Percentiles rank a stretch among this genome's conserved stretches.
These are phyloP conservation scores for Peromyscus melanophrys DNA, from an alignment of 2,797 vertebrate genomes.

Conservation along the genomic window DNA sequence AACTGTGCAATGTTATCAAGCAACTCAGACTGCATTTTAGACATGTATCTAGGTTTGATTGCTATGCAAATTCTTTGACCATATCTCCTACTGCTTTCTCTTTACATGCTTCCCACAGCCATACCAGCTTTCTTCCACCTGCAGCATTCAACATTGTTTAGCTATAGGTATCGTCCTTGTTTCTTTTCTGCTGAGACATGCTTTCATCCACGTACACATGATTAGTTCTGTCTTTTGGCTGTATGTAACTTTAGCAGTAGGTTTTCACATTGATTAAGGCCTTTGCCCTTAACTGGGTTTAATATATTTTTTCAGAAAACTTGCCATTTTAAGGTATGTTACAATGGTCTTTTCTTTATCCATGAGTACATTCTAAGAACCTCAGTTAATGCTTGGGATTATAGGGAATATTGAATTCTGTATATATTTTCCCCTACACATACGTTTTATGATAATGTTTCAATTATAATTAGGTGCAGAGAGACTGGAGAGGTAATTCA, in stretches of 20 bases:
- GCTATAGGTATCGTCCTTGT: neutral
- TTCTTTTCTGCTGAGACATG: neutral
- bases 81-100: neutral
- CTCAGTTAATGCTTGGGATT: neutral
- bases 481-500: too few relatives aligned
- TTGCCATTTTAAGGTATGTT: neutral
- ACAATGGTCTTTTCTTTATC: neutral
- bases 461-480: neutral
- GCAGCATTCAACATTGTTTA: neutral
- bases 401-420: neutral
- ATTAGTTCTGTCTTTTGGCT: neutral
- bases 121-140: neutral
- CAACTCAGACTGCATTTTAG: neutral
- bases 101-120: neutral
- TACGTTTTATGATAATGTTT: neutral
- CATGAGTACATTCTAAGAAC: neutral
- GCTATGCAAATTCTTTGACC: neutral
- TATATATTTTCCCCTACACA: neutral
- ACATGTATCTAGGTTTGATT: neutral
- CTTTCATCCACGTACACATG: neutral
- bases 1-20: neutral
- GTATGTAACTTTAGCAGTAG: neutral
- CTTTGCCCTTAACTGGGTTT: neutral
- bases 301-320: neutral
- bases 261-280: neutral